phyloP scores from a whole-genome alignment of 2,113 vertebrate genomes.

The Arvicanthis niloticus region DNA sequence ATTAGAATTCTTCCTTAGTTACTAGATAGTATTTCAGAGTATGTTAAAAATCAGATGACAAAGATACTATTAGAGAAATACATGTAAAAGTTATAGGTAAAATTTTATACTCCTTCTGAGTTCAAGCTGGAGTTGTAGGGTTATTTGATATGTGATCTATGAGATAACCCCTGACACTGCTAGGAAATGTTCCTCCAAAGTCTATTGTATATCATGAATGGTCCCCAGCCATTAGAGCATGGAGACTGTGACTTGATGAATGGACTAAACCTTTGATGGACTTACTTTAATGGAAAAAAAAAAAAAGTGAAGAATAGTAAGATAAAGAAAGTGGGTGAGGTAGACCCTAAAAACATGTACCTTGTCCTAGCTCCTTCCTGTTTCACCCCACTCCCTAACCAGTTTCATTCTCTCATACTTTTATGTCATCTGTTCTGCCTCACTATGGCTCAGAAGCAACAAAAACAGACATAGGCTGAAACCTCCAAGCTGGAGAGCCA shows the following conservation, averaged over 20 bases:
- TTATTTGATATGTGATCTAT: neutral
- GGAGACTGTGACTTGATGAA: neutral
- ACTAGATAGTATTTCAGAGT: neutral
- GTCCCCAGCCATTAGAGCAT: neutral
- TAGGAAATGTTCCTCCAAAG: neutral
- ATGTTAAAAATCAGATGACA: neutral
- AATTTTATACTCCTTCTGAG: neutral
- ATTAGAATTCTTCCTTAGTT: neutral
- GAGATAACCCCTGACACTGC: neutral
- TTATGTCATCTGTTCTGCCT: neutral
- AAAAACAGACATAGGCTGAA: too few species aligned
- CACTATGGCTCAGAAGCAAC: neutral
- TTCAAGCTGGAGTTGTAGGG: neutral
- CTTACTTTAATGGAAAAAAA: neutral
- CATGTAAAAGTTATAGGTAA: neutral
- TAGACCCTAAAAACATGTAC: neutral
- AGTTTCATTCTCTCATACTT: neutral
- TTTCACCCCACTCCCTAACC: neutral
- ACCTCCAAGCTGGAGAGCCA: neutral
- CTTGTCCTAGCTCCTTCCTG: neutral
- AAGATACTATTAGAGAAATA: neutral
- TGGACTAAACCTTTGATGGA: neutral
- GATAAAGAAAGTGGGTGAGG: neutral
- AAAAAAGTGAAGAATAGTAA: neutral
- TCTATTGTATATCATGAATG: neutral